Percentiles rank a stretch among this genome's conserved stretches.
Evolutionary conservation across 2,113 vertebrate genomes (phyloP).

Genomic region (Mellivora capensis): DNA sequence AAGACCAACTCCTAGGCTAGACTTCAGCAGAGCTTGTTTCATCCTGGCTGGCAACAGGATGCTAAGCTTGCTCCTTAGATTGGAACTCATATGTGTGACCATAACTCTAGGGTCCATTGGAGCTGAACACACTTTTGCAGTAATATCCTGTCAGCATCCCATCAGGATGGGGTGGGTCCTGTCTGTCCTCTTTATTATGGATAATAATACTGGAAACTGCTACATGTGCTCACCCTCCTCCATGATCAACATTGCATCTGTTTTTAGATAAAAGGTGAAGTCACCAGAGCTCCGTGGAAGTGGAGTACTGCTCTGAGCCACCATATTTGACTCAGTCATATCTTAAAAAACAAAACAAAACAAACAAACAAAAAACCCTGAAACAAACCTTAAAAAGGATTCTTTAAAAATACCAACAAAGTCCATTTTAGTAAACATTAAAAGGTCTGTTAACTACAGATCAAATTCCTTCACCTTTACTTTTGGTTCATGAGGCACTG

Average conservation of each 20-base stretch:
- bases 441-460: neutral
- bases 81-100: neutral
- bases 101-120: neutral
- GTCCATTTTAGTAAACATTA: neutral
- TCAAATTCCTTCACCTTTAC: neutral
- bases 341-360: neutral
- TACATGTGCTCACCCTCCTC: neutral
- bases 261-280: neutral
- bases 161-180: neutral
- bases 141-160: neutral
- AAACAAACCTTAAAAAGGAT: neutral
- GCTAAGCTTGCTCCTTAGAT: neutral
- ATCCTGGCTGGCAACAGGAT: neutral
- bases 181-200: neutral
- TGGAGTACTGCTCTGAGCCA: neutral
- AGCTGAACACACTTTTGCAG: neutral
- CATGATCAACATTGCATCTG: neutral
- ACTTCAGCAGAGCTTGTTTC: neutral
- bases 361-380: neutral
- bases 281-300: neutral
- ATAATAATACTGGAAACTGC: neutral
- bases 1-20: neutral
- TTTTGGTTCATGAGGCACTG: neutral
- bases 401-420: neutral
- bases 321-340: neutral